phyloP scores from a whole-genome alignment of 2,113 vertebrate genomes.

The Nerophis lumbriciformis region DNA sequence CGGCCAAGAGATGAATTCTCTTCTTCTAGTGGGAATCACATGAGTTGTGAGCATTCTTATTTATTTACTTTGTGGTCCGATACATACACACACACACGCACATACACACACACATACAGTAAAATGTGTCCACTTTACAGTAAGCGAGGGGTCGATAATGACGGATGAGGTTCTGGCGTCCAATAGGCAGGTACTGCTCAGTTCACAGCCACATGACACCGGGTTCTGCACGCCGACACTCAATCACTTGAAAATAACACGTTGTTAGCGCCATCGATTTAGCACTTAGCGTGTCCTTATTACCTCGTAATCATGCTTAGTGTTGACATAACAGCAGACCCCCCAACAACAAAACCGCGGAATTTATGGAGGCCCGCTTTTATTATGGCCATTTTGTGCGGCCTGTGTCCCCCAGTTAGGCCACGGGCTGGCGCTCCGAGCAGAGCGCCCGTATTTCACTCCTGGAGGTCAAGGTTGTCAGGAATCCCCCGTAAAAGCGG shows the following conservation, averaged over 20 bases:
- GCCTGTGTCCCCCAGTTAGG: conserved; percentile 67
- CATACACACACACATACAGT: conserved; percentile 60
- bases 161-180: conserved; percentile 67
- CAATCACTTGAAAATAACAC: conserved; percentile 77
- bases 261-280: conserved; percentile 80
- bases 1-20: conserved; percentile 79
- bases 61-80: conserved; percentile 59
- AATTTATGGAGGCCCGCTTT: conserved; percentile 75
- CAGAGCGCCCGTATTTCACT: conserved; percentile 74
- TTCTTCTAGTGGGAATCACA: conserved; percentile 85
- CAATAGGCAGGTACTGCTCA: conserved; percentile 69
- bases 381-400: conserved; percentile 71
- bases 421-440: conserved; percentile 65
- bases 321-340: conserved; percentile 76
- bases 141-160: conserved; percentile 74
- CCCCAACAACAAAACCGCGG: conserved; percentile 29
- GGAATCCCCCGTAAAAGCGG: conserved; percentile 61
- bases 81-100: conserved; percentile 28
- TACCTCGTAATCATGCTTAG: conserved; percentile 78
- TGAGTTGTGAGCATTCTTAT: conserved; percentile 71
- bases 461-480: conserved; percentile 67
- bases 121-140: conserved; percentile 74
- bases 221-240: conserved; percentile 65
- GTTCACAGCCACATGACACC: conserved; percentile 67
- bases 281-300: conserved; percentile 76